These are phyloP conservation scores for Hypocryptadius cinnamomeus DNA, from an alignment of 2,113 vertebrate species.

Conservation along the genomic window DNA sequence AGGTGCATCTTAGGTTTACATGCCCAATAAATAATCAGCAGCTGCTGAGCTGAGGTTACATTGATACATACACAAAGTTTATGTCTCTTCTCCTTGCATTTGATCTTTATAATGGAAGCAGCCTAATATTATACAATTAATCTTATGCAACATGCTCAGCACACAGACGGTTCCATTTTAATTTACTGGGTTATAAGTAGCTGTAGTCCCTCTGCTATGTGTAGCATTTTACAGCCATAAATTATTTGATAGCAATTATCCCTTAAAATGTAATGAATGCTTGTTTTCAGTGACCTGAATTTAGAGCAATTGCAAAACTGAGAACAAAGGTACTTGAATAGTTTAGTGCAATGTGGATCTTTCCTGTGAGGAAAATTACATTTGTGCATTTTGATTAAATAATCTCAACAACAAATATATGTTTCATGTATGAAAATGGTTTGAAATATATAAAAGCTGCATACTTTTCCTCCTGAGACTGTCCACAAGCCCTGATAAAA, in stretches of 20 bases:
- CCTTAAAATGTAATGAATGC: slow-evolving; percentile 55
- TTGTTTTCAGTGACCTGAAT: slow-evolving; percentile 55
- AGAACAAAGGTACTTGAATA: not conserved
- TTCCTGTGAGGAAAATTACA: not conserved
- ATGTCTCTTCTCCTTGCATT: slow-evolving; percentile 53
- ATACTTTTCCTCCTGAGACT: not conserved
- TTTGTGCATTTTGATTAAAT: not conserved
- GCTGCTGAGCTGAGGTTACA: slow-evolving; percentile 36
- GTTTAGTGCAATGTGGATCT: not conserved
- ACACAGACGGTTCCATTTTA: slow-evolving; percentile 57
- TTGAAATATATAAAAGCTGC: not conserved
- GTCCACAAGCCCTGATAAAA: not conserved
- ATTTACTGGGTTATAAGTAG: slow-evolving; percentile 62
- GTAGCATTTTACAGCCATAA: slow-evolving; percentile 55
- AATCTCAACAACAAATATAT: not conserved
- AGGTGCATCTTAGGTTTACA: slow-evolving; percentile 29
- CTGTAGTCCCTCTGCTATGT: slow-evolving; percentile 28
- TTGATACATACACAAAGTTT: slow-evolving; percentile 47
- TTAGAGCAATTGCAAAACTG: slow-evolving; percentile 4
- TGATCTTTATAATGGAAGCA: slow-evolving; percentile 60
- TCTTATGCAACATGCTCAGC: slow-evolving; percentile 35
- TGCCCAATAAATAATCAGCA: slow-evolving; percentile 48
- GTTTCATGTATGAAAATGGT: not conserved
- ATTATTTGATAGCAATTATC: slow-evolving; percentile 71
- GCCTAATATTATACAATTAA: slow-evolving; percentile 61